phyloP scores from a whole-genome alignment of 1,140 invertebrate genomes.

The Drosophila yakuba region DNA sequence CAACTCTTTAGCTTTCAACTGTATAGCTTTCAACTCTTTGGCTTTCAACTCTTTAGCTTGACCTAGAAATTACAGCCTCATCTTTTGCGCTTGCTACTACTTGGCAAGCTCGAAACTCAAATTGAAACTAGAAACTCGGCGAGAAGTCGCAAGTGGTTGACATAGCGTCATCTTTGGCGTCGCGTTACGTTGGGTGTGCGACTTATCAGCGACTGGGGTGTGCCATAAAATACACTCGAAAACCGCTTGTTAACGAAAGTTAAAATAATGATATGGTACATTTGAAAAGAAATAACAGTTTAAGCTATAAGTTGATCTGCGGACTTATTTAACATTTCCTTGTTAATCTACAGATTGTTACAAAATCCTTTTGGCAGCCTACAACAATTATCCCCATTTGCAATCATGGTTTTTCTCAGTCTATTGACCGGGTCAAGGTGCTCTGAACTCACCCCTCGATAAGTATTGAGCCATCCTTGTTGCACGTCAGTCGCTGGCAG shows the following conservation, averaged over 20 bases:
- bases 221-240: slow-evolving; percentile 3
- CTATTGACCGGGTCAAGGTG: slow-evolving; percentile 15
- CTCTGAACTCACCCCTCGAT: slow-evolving; percentile 75
- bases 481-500: slow-evolving; percentile 74
- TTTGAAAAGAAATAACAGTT: too few relatives aligned
- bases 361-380: too few relatives aligned
- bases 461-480: slow-evolving; percentile 72
- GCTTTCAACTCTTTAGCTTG: slow-evolving; percentile 41
- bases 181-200: not conserved
- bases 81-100: slow-evolving; percentile 17
- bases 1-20: slow-evolving; percentile 3
- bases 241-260: too few relatives aligned
- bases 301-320: too few relatives aligned
- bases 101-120: slow-evolving; percentile 13
- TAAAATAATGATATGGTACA: too few relatives aligned
- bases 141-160: slow-evolving; percentile 42
- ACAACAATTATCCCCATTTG: not conserved
- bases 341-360: too few relatives aligned
- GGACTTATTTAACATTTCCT: too few relatives aligned
- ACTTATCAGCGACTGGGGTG: slow-evolving; percentile 59
- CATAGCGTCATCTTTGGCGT: slow-evolving; percentile 23
- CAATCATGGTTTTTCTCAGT: not conserved
- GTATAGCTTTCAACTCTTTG: slow-evolving; percentile 23
- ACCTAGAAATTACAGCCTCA: slow-evolving; percentile 55
- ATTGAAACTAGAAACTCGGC: slow-evolving; percentile 13